A percentile compares a stretch with the other conserved stretches of the same genome.
Evolutionary conservation across 1,140 invertebrate species (phyloP).

Genomic region (Melanaphis sacchari): DNA sequence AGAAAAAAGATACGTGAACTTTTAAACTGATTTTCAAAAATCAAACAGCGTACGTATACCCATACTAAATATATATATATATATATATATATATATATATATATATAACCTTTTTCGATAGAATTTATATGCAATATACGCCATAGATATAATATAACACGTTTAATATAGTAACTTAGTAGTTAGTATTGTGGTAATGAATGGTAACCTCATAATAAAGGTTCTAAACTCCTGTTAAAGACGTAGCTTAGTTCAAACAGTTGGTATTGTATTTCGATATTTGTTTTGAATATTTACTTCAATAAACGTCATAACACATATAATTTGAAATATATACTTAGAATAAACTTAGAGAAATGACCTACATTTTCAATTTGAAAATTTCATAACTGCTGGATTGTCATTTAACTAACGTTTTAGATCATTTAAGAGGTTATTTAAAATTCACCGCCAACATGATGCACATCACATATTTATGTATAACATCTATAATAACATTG

Average conservation of each 20-base stretch:
- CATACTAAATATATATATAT: not conserved
- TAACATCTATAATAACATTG: too few species aligned
- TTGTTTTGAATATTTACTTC: not conserved
- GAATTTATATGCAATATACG: not conserved
- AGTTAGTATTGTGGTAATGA: not conserved
- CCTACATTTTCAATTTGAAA: not conserved
- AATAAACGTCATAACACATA: too few species aligned
- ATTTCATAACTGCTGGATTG: not conserved
- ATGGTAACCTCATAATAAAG: not conserved
- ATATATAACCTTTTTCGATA: not conserved
- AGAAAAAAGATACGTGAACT: not conserved
- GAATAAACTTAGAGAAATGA: not conserved
- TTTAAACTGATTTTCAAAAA: conserved; percentile 36
- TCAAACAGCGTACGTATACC: not conserved
- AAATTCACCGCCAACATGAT: too few species aligned
- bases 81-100: not conserved
- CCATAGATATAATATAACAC: not conserved
- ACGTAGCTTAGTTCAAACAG: not conserved
- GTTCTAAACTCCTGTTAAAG: not conserved
- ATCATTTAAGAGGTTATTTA: not conserved
- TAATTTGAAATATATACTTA: not conserved
- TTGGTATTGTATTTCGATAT: not conserved
- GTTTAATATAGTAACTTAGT: not conserved
- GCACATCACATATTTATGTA: too few species aligned
- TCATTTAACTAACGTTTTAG: not conserved